These are phyloP conservation scores for Sepiola atlantica DNA, from an alignment of 2,888 invertebrate species.

Conservation along the genomic window DNA sequence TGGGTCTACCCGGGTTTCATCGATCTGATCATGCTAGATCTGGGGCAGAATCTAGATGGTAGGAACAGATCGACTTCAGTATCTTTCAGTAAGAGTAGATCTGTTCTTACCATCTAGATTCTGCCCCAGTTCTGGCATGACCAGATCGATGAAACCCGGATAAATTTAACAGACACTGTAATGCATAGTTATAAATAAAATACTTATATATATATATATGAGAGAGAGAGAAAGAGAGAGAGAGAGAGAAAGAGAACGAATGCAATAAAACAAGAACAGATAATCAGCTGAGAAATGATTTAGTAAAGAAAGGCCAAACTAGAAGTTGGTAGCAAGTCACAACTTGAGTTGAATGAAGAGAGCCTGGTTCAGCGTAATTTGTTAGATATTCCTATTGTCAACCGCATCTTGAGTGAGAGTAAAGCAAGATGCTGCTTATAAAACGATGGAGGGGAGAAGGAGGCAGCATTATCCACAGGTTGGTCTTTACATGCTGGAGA, in stretches of 20 bases:
- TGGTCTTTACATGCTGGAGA: conserved; percentile 38
- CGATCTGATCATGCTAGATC: too few relatives aligned
- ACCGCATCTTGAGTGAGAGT: not conserved
- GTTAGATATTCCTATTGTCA: not conserved
- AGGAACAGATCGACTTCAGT: too few relatives aligned
- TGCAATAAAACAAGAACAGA: not conserved
- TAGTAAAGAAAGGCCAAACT: not conserved
- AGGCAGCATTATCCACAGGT: conserved; percentile 10
- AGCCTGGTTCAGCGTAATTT: not conserved
- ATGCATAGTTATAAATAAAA: too few relatives aligned
- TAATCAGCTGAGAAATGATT: not conserved
- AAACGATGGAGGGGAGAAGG: not conserved
- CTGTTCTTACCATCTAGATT: too few relatives aligned
- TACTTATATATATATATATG: too few relatives aligned
- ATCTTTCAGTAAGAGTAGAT: too few relatives aligned
- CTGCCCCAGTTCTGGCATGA: too few relatives aligned
- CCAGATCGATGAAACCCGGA: too few relatives aligned
- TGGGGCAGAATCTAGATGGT: too few relatives aligned
- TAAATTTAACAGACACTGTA: too few relatives aligned
- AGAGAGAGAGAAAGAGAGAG: too few relatives aligned
- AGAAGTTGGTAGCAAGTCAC: not conserved
- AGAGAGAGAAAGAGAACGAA: not conserved
- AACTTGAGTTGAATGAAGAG: not conserved
- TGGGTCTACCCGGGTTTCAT: too few relatives aligned
- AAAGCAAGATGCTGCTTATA: not conserved